phyloP scores from a whole-genome alignment of 2,888 invertebrate genomes.

The Mechanitis messenoides region DNA sequence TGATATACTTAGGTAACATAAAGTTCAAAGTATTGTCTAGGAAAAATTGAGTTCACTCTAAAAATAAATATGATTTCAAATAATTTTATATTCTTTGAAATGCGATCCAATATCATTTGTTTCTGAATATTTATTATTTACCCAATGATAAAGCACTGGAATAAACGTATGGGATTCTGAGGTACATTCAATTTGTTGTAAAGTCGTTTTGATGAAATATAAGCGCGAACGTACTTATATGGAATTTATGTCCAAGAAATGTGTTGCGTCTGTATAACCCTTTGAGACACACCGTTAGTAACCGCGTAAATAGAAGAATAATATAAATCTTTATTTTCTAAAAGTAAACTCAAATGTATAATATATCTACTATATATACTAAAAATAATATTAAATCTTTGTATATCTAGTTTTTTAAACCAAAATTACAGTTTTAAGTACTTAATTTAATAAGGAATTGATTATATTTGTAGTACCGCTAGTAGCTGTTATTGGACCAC shows the following conservation, averaged over 20 bases:
- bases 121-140: slow-evolving; percentile 30
- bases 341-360: no score
- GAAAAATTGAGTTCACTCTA: slow-evolving; percentile 7
- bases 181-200: slow-evolving; percentile 55
- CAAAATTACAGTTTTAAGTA: no score
- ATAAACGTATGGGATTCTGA: slow-evolving; percentile 31
- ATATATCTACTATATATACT: no score
- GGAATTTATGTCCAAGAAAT: slow-evolving; percentile 47
- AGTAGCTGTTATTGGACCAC: no score
- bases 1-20: no score
- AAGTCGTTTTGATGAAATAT: slow-evolving; percentile 57
- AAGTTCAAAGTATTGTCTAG: neutral
- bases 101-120: slow-evolving; percentile 20
- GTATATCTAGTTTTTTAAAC: no score
- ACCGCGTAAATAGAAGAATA: no score
- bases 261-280: slow-evolving; percentile 27
- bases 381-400: no score
- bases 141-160: slow-evolving; percentile 28
- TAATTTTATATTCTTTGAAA: slow-evolving; percentile 12
- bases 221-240: slow-evolving; percentile 36
- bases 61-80: slow-evolving; percentile 15
- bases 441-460: no score
- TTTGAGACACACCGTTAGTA: slow-evolving; percentile 11
- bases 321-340: no score
- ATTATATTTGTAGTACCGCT: no score